A percentile compares a stretch with the other conserved stretches of the same genome.
Evolutionary conservation across 2,888 invertebrate genomes (phyloP).

Genomic region (Arenicola marina): DNA sequence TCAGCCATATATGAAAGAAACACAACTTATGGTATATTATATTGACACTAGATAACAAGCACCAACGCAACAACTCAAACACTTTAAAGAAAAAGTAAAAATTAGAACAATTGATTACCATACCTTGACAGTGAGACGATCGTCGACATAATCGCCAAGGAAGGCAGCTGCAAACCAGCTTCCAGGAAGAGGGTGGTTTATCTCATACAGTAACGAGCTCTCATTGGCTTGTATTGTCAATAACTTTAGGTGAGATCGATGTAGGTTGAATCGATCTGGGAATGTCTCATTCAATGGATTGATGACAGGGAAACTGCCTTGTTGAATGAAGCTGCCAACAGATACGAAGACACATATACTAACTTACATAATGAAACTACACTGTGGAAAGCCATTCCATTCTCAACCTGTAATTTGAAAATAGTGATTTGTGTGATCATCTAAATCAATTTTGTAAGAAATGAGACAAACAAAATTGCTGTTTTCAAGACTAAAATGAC

Average conservation of each 20-base stretch:
- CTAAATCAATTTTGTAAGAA: too few relatives aligned
- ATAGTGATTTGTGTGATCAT: too few relatives aligned
- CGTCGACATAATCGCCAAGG: neutral
- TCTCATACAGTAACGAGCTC: neutral
- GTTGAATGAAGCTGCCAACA: constrained; percentile 71
- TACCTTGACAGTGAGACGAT: neutral
- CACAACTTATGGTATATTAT: too few relatives aligned
- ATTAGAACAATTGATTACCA: neutral
- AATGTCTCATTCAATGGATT: constrained; percentile 80
- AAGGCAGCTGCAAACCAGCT: neutral
- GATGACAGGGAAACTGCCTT: constrained; percentile 81
- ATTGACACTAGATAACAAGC: neutral
- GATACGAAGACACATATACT: neutral
- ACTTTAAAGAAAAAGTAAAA: neutral
- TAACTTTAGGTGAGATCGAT: constrained; percentile 37
- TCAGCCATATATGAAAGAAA: too few relatives aligned
- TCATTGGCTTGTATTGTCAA: neutral
- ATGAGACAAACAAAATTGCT: too few relatives aligned
- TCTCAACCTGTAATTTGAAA: too few relatives aligned
- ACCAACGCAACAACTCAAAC: neutral
- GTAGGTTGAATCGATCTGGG: constrained; percentile 66
- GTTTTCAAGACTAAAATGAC: too few relatives aligned
- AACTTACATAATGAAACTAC: too few relatives aligned
- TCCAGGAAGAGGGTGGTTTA: neutral
- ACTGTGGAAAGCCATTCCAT: too few relatives aligned